Conservation (phyloP, 2,888 invertebrate genomes). For the Clepsis dumicolana region DNA sequence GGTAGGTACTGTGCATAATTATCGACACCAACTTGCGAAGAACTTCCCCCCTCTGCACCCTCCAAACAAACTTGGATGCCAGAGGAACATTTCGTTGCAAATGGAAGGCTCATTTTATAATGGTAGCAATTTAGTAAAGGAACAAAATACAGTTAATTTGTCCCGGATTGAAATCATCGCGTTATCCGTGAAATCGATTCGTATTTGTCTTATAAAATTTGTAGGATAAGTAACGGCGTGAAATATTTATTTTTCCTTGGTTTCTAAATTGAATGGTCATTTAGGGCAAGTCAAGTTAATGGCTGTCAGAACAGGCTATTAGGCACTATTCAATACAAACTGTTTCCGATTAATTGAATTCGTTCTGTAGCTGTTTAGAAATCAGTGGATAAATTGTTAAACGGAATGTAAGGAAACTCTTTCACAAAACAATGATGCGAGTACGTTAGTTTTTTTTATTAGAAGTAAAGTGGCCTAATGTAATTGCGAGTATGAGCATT, state of each 20-base stretch:
- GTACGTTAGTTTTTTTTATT: not conserved
- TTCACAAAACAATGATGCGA: not conserved
- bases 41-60: slow-evolving; percentile 46
- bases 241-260: slow-evolving; percentile 38
- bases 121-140: slow-evolving; percentile 50
- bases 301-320: slow-evolving; percentile 11
- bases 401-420: not conserved
- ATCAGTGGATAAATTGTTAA: slow-evolving; percentile 1
- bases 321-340: slow-evolving; percentile 23
- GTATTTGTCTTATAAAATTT: slow-evolving; percentile 47
- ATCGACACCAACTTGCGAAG: slow-evolving; percentile 54
- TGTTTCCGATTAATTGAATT: slow-evolving; percentile 14
- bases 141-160: slow-evolving; percentile 64
- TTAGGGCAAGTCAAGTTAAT: slow-evolving; percentile 36
- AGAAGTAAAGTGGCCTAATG: not conserved
- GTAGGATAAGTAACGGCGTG: slow-evolving; percentile 31
- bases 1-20: slow-evolving; percentile 64
- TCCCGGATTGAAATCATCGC: slow-evolving; percentile 58
- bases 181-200: slow-evolving; percentile 62
- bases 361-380: slow-evolving; percentile 5
- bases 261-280: slow-evolving; percentile 36
- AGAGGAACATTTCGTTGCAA: slow-evolving; percentile 22
- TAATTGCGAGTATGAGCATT: not conserved
- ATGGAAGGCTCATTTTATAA: slow-evolving; percentile 47
- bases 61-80: slow-evolving; percentile 8